Evolutionary conservation across 2,797 vertebrate genomes (phyloP).

Genomic region (Etheostoma perlongum): DNA sequence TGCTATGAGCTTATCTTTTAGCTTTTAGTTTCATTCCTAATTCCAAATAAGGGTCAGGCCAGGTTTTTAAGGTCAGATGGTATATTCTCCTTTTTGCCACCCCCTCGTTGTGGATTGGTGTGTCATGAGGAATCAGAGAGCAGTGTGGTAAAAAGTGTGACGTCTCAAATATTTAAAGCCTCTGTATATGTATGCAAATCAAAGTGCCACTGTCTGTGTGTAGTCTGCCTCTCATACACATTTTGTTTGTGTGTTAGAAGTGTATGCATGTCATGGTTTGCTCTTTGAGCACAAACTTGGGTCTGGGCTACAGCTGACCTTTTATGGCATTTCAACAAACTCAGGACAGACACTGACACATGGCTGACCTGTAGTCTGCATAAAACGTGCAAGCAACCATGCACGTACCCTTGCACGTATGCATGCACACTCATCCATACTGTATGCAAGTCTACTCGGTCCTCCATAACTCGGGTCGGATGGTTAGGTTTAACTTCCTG

Average conservation of each 20-base stretch:
- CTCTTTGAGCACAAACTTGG: slow-evolving; percentile 44
- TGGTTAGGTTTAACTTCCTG: slow-evolving; percentile 20
- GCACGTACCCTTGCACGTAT: too few relatives aligned
- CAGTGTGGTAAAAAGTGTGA: slow-evolving; percentile 21
- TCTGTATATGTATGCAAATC: slow-evolving; percentile 34
- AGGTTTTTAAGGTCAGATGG: background rate
- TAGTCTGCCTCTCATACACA: background rate
- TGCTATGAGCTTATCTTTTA: background rate
- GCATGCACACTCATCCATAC: slow-evolving; percentile 11
- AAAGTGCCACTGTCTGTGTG: background rate
- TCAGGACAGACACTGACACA: slow-evolving; percentile 46
- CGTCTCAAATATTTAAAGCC: slow-evolving; percentile 1
- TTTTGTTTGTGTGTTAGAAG: slow-evolving; percentile 1
- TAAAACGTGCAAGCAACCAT: slow-evolving; percentile 7
- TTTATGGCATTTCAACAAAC: slow-evolving; percentile 72
- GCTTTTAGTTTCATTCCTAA: background rate
- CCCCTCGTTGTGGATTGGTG: background rate
- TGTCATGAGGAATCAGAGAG: background rate
- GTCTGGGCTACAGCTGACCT: slow-evolving; percentile 64
- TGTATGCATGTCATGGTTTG: slow-evolving; percentile 31
- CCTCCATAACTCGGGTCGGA: background rate
- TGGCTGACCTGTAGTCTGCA: slow-evolving; percentile 51
- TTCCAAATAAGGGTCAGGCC: background rate
- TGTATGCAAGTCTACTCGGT: background rate
- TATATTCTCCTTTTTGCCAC: background rate